These are phyloP conservation scores for Ceyx melanurus DNA, from an alignment of 2,113 vertebrate species.

Conservation along the genomic window DNA sequence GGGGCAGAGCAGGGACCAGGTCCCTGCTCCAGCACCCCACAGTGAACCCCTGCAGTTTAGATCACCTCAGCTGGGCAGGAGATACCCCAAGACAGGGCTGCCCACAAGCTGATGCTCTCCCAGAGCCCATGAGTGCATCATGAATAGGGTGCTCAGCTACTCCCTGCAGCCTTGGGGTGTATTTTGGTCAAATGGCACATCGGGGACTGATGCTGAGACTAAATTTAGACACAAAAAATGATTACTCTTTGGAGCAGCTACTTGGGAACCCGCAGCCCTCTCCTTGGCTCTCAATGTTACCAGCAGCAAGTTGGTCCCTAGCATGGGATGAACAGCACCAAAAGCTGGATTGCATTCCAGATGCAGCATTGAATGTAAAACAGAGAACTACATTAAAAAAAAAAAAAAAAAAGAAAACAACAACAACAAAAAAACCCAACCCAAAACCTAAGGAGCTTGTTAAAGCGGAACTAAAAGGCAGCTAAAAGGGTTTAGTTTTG, in stretches of 20 bases:
- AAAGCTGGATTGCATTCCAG: background rate
- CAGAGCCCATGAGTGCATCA: fast-evolving
- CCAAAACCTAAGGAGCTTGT: conserved; percentile 1
- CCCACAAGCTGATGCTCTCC: background rate
- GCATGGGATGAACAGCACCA: background rate
- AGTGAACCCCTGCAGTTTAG: background rate
- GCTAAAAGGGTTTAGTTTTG: background rate
- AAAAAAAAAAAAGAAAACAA: no score
- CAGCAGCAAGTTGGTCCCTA: background rate
- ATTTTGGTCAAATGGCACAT: background rate
- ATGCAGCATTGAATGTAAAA: background rate
- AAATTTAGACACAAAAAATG: conserved; percentile 35
- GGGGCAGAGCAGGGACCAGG: background rate
- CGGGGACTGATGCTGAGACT: background rate
- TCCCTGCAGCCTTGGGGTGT: background rate
- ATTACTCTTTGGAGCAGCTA: conserved; percentile 28
- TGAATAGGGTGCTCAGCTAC: background rate
- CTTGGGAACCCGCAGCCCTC: conserved; percentile 40
- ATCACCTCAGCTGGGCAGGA: background rate
- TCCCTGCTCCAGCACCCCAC: background rate
- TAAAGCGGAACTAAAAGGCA: conserved; percentile 35
- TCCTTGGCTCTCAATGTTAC: background rate
- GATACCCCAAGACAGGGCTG: background rate
- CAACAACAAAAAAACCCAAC: no score
- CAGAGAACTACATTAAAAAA: background rate